Evolutionary conservation across 2,888 invertebrate genomes (phyloP), one percentile per base, ranked within the genome.

Genomic region (Cloeon dipterum): DNA sequence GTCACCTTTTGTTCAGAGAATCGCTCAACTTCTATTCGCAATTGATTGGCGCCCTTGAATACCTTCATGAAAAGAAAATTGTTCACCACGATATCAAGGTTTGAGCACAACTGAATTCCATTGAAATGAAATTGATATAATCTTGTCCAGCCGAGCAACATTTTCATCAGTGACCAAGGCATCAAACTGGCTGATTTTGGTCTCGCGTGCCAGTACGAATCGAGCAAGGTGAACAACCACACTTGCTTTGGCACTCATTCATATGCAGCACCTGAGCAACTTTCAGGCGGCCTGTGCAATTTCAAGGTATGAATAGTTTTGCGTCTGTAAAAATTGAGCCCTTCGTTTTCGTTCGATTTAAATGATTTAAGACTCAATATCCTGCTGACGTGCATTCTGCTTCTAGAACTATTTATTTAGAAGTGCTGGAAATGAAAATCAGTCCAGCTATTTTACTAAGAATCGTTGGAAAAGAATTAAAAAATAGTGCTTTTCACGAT

Each of bases 71-170:
- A 0, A 65, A 68, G 35, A 68, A 68, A 4, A 66, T 83, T 26
- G 76, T 83, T 18, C 85, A 85, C 52, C 79, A 83, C 50, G 85
- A 85, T 48, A 68, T 79, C 26, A 79, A 78, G 46, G 59, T 59
- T 23, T 10, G 23, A 25, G 23, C n/a, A 23, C 4, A 7, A 8
- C 36, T 25, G 13, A 23, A 2, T n/a, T 39, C 20, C 32, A 13
- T 17, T 25, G 14, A 26, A 35, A 4, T 29, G n/a, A 25, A 14
- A 14, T 26, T 39, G 32, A 5, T 34, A 26, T 13, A 20, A 35
- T 26, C 36, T 32, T 29, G 39, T 47, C 55, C 52, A 66, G 63
- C 78, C 78, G 0, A 74, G 72, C 48, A 79, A 79, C 48, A 70
- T 78, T 46, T 78, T 78, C 49, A 66, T 78, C 47, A 72, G 66